phyloP scores from a whole-genome alignment of 2,797 vertebrate species.

The Xenentodon cancila region DNA sequence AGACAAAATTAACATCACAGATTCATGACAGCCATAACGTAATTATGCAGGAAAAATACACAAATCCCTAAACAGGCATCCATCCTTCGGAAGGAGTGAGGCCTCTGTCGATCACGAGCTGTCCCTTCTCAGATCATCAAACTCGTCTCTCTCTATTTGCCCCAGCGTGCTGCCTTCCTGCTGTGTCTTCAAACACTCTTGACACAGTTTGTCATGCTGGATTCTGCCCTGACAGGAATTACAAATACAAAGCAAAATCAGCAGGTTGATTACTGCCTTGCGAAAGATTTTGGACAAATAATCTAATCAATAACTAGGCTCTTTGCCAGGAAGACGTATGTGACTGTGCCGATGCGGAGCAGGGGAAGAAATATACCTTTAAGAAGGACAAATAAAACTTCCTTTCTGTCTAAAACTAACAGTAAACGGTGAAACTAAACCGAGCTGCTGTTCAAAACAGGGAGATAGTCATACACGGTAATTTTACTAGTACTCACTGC shows the following conservation, averaged over 20 bases:
- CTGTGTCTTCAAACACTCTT: conserved; percentile 23
- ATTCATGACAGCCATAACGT: conserved; percentile 13
- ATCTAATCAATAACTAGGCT: conserved; percentile 14
- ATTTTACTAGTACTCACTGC: conserved; percentile 31
- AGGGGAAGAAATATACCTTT: background rate
- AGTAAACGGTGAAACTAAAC: conserved; percentile 1
- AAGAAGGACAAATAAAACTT: background rate
- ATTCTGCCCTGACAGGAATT: conserved; percentile 72
- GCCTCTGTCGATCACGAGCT: conserved; percentile 16
- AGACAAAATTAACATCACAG: conserved; percentile 17
- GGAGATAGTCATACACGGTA: background rate
- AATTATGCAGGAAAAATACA: conserved; percentile 15
- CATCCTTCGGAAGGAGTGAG: conserved; percentile 36
- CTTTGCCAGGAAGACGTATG: background rate
- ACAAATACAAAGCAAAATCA: conserved; percentile 62
- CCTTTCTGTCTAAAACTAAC: background rate
- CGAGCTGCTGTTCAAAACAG: conserved; percentile 1
- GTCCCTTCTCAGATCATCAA: conserved; percentile 18
- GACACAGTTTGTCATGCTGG: conserved; percentile 58
- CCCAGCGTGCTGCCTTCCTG: conserved; percentile 36
- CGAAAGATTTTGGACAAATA: conserved; percentile 37
- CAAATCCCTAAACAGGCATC: conserved; percentile 7
- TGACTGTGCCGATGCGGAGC: background rate
- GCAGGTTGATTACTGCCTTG: conserved; percentile 58
- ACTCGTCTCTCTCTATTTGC: conserved; percentile 25